These are phyloP conservation scores for Habrosyne pyritoides DNA, from an alignment of 2,888 invertebrate genomes.

Conservation along the genomic window DNA sequence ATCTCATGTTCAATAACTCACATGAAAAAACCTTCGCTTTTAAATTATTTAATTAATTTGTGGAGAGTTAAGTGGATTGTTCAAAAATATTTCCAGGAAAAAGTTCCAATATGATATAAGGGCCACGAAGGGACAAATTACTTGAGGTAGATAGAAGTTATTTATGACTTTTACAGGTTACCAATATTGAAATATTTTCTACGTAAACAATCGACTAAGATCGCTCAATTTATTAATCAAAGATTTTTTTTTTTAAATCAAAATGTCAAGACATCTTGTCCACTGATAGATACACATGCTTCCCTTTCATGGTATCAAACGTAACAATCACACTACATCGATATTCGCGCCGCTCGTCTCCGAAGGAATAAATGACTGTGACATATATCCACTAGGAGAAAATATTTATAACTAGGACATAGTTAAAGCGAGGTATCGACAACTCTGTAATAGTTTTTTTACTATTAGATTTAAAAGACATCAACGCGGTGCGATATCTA, in stretches of 20 bases:
- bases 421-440: not conserved
- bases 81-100: slow-evolving; percentile 9
- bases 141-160: not conserved
- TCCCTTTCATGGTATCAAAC: slow-evolving; percentile 19
- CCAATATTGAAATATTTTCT: not conserved
- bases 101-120: not conserved
- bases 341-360: slow-evolving; percentile 16
- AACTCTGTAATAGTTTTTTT: not conserved
- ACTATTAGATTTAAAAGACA: slow-evolving; percentile 26
- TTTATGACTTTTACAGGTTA: not conserved
- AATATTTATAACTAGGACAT: not conserved
- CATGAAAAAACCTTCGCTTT: slow-evolving; percentile 4
- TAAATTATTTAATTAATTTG: too few species aligned
- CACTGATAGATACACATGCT: too few species aligned
- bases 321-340: slow-evolving; percentile 38
- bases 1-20: too few species aligned
- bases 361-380: slow-evolving; percentile 21
- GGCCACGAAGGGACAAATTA: not conserved
- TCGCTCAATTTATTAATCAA: too few species aligned
- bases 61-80: slow-evolving; percentile 7
- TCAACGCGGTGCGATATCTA: slow-evolving; percentile 27
- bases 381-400: slow-evolving; percentile 8
- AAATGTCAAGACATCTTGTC: too few species aligned
- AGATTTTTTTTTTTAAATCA: too few species aligned
- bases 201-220: not conserved